A percentile compares a stretch with the other conserved stretches of the same genome.
Conservation (phyloP, 2,888 invertebrate species). For the Iselma pallidipennis region DNA sequence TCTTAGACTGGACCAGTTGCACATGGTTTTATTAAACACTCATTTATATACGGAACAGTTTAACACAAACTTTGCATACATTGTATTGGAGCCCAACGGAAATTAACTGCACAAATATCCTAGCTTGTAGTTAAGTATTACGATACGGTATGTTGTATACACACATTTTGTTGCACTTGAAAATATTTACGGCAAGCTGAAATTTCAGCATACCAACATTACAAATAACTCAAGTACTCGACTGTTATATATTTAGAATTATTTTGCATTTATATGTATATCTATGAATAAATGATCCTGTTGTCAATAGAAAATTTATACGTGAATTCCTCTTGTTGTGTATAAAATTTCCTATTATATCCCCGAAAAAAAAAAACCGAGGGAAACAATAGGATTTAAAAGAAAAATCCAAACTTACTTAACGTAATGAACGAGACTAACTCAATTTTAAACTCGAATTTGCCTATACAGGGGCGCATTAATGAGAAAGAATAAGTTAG, state of each 20-base stretch:
- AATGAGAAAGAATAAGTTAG: slow-evolving; percentile 53
- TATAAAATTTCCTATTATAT: slow-evolving; percentile 9
- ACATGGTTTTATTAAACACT: slow-evolving; percentile 37
- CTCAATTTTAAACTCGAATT: slow-evolving; percentile 49
- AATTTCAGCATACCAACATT: slow-evolving; percentile 36
- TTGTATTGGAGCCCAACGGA: slow-evolving; percentile 42
- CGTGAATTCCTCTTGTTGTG: slow-evolving; percentile 12
- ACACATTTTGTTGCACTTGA: slow-evolving; percentile 21
- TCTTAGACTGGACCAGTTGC: slow-evolving; percentile 1
- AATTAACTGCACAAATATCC: slow-evolving; percentile 44
- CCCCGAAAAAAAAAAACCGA: neutral
- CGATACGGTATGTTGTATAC: slow-evolving; percentile 33
- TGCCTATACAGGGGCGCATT: slow-evolving; percentile 44
- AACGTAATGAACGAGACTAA: slow-evolving; percentile 50
- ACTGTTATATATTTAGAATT: slow-evolving; percentile 37
- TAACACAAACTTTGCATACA: slow-evolving; percentile 38
- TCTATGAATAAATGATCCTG: slow-evolving; percentile 37
- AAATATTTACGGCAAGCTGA: slow-evolving; percentile 40
- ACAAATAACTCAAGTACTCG: slow-evolving; percentile 41
- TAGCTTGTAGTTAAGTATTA: slow-evolving; percentile 40
- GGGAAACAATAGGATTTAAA: slow-evolving; percentile 33
- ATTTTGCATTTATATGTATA: slow-evolving; percentile 34
- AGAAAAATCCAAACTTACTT: slow-evolving; percentile 48
- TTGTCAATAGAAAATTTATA: slow-evolving; percentile 32
- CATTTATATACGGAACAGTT: slow-evolving; percentile 46